Base-by-base conservation (phyloP, 2,888 invertebrate genomes). In the Xestia xanthographa region DNA sequence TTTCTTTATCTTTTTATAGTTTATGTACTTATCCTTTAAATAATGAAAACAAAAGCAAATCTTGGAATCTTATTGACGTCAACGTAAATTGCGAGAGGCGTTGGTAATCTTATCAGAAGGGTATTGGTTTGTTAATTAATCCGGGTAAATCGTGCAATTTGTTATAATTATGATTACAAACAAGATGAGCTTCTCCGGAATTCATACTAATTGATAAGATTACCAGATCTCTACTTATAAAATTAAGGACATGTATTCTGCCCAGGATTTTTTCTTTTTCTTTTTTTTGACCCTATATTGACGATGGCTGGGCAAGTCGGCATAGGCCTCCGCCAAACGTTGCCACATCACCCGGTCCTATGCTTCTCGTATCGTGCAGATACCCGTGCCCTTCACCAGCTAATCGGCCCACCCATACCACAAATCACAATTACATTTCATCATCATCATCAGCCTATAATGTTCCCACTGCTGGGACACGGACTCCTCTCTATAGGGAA, bases 91-190 rank as follows among this genome's bases (percentile, higher is more conserved):
- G 14, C 11, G 20, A 62, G 53, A 66, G 34, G 29, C 34, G 8
- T 3, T 41, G n/a, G n/a, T 63, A 50, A 38, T 29, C 60, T 45
- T 77, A 83, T 53, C 45, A 34, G n/a, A 60, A 22, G 12, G 4
- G 6, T 72, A 41, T 41, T 26, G 14, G 14, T 60, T 60, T 38
- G 38, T 66, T 60, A 41, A 79, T 62, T 79, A 77, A 76, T 29
- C n/a, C 26, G 14, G 48, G 34, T 66, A 11, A 50, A 66, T 66
- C 29, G 22, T 50, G n/a, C 45, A 75, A 75, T 75, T 56, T 17
- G 11, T 62, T n/a, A 29, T 63, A 56, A 41, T 79, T 83, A 79
- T 67, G 45, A 77, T 83, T 53, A 50, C 2, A 6, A 56, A n/a
- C 50, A 48, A 66, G 38, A 60, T 82, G 26, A 50, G 22, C 26